Conservation (phyloP, 1,140 invertebrate genomes). For the Apis florea region DNA sequence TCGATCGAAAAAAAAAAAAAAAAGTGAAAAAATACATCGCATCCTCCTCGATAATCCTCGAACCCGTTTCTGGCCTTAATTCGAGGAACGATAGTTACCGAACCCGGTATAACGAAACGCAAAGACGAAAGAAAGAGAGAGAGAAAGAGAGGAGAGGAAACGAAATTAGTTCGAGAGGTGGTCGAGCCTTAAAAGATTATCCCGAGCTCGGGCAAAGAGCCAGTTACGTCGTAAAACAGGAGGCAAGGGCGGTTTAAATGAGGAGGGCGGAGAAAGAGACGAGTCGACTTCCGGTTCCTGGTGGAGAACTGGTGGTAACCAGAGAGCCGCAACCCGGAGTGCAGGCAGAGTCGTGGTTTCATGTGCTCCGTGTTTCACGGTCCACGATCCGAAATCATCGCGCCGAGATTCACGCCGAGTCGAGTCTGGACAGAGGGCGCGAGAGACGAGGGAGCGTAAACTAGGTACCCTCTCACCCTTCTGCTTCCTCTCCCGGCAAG, state of each 20-base stretch:
- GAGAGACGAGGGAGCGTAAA: conserved; percentile 11
- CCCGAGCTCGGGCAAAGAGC: conserved; percentile 33
- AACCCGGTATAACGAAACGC: conserved; percentile 9
- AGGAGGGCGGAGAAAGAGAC: not conserved
- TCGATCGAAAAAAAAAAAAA: too few relatives aligned
- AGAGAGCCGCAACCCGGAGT: not conserved
- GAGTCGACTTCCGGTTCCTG: conserved; percentile 9
- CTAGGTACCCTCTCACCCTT: conserved; percentile 2
- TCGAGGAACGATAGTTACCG: not conserved
- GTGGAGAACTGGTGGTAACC: not conserved
- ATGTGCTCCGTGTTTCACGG: conserved; percentile 27
- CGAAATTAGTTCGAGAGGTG: conserved; percentile 38
- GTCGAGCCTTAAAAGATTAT: conserved; percentile 35
- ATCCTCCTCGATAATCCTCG: too few relatives aligned
- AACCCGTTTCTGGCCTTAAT: not conserved
- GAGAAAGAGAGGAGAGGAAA: not conserved
- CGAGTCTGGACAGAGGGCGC: not conserved
- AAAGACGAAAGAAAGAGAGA: not conserved
- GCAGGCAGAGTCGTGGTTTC: too few relatives aligned
- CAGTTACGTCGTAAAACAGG: conserved; percentile 35
- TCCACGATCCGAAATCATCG: conserved; percentile 33
- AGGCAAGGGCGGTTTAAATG: conserved; percentile 33
- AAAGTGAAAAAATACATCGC: not conserved
- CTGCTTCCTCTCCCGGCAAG: conserved; percentile 22
- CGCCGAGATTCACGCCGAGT: conserved; percentile 4